phyloP scores from a whole-genome alignment of 2,888 invertebrate species.

The Argyresthia goedartella region DNA sequence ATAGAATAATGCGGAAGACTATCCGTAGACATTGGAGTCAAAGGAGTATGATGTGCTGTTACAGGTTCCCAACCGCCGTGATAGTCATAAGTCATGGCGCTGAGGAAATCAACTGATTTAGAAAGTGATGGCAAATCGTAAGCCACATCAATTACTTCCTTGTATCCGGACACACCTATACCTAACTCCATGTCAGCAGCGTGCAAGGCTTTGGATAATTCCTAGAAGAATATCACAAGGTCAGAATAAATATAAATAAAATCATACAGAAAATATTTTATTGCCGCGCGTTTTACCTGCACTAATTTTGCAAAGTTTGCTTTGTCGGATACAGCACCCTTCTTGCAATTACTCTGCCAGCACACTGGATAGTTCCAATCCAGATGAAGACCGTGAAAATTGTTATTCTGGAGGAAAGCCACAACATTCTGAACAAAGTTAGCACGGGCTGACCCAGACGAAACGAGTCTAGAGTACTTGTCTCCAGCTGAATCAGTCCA shows the following conservation, averaged over 20 bases:
- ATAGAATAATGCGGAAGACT: constrained; percentile 82
- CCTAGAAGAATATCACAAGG: constrained; percentile 39
- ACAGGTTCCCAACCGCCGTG: constrained; percentile 89
- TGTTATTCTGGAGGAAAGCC: constrained; percentile 78
- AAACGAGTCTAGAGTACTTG: constrained; percentile 86
- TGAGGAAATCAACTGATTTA: constrained; percentile 80
- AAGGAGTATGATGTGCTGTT: constrained; percentile 86
- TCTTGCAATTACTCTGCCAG: constrained; percentile 91
- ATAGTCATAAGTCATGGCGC: constrained; percentile 90
- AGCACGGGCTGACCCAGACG: constrained; percentile 73
- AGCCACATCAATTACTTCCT: constrained; percentile 88
- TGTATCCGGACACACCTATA: constrained; percentile 89
- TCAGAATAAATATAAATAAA: background rate
- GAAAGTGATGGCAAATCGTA: constrained; percentile 84
- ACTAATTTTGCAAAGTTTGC: constrained; percentile 83
- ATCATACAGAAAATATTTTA: background rate
- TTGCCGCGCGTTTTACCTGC: constrained; percentile 50
- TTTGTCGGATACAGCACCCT: constrained; percentile 83
- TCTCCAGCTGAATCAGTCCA: constrained; percentile 94
- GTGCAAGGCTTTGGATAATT: constrained; percentile 76
- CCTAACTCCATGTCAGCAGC: constrained; percentile 80
- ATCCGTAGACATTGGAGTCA: constrained; percentile 76
- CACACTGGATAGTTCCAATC: constrained; percentile 97
- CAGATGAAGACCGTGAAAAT: constrained; percentile 89
- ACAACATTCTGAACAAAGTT: constrained; percentile 79